Evolutionary conservation across 1,140 invertebrate genomes (phyloP), one percentile per base, ranked within the genome.

Genomic region (Calosoma granatense): DNA sequence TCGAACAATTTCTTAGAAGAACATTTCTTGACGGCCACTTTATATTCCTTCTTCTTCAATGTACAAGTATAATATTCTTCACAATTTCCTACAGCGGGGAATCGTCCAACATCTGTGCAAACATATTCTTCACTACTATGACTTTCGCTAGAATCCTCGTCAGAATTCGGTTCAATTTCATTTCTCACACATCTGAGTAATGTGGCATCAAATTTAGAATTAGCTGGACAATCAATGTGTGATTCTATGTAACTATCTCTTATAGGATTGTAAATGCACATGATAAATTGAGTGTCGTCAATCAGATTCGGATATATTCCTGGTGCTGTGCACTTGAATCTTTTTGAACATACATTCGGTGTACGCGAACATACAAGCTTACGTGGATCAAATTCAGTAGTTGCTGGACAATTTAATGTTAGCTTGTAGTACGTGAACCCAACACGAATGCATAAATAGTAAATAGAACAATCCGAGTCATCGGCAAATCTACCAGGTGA

Each of bases 381-480:
- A 9, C 17, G 3, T 9, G 41, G 6, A 17, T 47, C 41, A 47
- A 47, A 47, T 47, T 47, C 17, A 17, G 41, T 12, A 47, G 6
- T 17, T 11, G 6, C 41, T 12, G 41, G 41, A 47, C 41, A 47
- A 11, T 47, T 9, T 11, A 47, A 17, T 47, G 9, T 17, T 12
- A 47, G 6, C 17, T 17, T 47, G 9, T 17, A 4, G 15, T 12
- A 47, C 4, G 9, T 17, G 17, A 47, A 47, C 4, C 15, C 41
- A 47, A 17, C 4, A 20, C 11, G 51, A 20, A 53, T 22, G 20
- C 51, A 53, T 17, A 53, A 53, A 53, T 53, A 53, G 15, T 9
- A 53, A 20, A 4, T 53, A 12, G 19, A 6, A 53, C 51, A 53
- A 53, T 53, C 21, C 2, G 4, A 20, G 9, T 20, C 6, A 17